phyloP scores from a whole-genome alignment of 1,140 invertebrate genomes.

The Diorhabda sublineata region DNA sequence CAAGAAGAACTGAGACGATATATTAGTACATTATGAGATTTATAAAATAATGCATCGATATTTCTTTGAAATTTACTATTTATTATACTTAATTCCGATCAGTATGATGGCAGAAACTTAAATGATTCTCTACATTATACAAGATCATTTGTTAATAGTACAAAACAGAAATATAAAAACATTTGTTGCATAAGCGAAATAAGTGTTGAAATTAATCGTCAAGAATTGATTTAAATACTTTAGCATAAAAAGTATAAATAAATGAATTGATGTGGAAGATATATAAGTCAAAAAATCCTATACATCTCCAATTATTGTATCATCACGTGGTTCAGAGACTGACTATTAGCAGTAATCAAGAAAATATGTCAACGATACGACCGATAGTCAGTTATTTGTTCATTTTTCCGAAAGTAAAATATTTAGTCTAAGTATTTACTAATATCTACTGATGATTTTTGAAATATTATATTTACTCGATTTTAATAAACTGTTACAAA shows the following conservation, averaged over 20 bases:
- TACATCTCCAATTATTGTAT: too few relatives aligned
- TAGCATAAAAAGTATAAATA: too few relatives aligned
- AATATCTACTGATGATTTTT: not conserved
- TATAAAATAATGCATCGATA: not conserved
- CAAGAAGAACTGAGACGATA: constrained; percentile 84
- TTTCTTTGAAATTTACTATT: not conserved
- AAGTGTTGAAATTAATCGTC: too few relatives aligned
- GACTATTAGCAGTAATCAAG: too few relatives aligned
- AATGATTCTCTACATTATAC: not conserved
- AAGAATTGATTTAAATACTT: too few relatives aligned
- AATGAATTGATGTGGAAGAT: too few relatives aligned
- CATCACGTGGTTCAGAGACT: too few relatives aligned
- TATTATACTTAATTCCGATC: not conserved
- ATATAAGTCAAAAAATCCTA: too few relatives aligned
- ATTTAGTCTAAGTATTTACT: too few relatives aligned
- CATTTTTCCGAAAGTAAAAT: too few relatives aligned
- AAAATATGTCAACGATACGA: too few relatives aligned
- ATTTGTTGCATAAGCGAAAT: not conserved
- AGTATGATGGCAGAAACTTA: not conserved
- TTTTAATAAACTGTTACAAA: constrained; percentile 22
- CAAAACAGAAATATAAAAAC: not conserved
- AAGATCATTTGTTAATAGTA: not conserved
- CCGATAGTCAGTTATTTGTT: too few relatives aligned
- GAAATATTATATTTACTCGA: constrained; percentile 1
- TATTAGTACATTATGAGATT: constrained; percentile 51